Base-by-base conservation (phyloP, 2,113 vertebrate genomes). In the Dasyornis broadbenti region DNA sequence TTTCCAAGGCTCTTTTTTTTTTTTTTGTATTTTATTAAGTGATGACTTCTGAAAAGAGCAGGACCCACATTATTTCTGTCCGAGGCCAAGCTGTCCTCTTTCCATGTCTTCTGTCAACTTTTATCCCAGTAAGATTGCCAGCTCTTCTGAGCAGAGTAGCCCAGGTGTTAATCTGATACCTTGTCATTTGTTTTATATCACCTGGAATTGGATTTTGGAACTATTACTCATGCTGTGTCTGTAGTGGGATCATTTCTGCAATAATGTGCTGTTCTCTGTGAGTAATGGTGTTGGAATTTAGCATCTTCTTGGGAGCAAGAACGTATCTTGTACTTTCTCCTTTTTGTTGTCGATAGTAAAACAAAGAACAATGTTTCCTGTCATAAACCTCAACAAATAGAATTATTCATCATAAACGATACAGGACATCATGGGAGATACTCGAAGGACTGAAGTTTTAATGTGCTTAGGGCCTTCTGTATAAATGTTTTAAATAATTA, bases 81-180 rank as follows among this genome's bases (percentile, higher is more conserved):
- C 68, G 77, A 90, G 61, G 78, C 94, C 84, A 87, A 68, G 76
- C 76, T 95, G 61, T 89, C 90, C 69, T 84, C 61, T 70, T 95
- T 81, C 68, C 82, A 35, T 94, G 75, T 90, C 82, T 82, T 81
- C 95, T 92, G 83, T 95, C 90, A 87, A 28, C 60, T 83, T 95
- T 77, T 80, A 89, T 92, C 91, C 92, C 69, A 83, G 68, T 7
- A 73, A 86, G 86, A 65, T 59, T 82, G 76, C 90, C 89, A 72
- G n/a, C 75, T 91, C 69, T 92, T 88, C 59, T 60, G 49, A 90
- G 61, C 79, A 93, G 82, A 69, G 68, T 27, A 77, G 60, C 40
- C 79, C 90, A 86, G 78, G 84, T 94, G 91, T 89, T 95, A 95
- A 93, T 89, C 85, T 93, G 88, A 81, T 96, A 72, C 53, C 72